A percentile compares a stretch with the other conserved stretches of the same genome.
phyloP scores from a whole-genome alignment of 2,113 vertebrate genomes.

The Lynx canadensis region DNA sequence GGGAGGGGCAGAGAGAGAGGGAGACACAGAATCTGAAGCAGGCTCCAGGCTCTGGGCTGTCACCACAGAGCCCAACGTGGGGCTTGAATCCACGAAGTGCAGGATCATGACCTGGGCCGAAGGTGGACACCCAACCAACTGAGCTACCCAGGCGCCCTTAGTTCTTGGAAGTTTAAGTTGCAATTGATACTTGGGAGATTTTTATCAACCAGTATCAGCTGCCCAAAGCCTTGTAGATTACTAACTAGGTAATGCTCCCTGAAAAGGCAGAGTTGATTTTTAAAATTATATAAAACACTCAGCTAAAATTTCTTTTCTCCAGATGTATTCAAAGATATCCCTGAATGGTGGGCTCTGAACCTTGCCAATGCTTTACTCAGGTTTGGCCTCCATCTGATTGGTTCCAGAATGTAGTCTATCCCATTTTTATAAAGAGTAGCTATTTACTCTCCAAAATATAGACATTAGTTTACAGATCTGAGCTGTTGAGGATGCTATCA shows the following conservation, averaged over 20 bases:
- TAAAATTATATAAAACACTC: conserved; percentile 16
- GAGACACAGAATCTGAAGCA: no score
- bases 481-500: neutral
- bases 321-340: neutral
- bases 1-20: no score
- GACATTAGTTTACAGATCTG: neutral
- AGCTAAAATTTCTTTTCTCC: neutral
- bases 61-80: fast-evolving
- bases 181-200: neutral
- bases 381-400: neutral
- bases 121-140: no score
- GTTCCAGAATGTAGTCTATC: neutral
- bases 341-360: neutral
- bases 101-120: no score
- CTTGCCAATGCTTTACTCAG: neutral
- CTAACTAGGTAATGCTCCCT: neutral
- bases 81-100: no score
- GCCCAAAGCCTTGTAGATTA: neutral
- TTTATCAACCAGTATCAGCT: neutral
- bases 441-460: neutral
- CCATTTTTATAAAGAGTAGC: neutral
- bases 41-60: no score
- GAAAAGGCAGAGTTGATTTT: neutral
- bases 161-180: neutral
- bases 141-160: neutral